These are phyloP conservation scores for Himalopsyche japonica DNA, from an alignment of 2,888 invertebrate species.

Conservation along the genomic window DNA sequence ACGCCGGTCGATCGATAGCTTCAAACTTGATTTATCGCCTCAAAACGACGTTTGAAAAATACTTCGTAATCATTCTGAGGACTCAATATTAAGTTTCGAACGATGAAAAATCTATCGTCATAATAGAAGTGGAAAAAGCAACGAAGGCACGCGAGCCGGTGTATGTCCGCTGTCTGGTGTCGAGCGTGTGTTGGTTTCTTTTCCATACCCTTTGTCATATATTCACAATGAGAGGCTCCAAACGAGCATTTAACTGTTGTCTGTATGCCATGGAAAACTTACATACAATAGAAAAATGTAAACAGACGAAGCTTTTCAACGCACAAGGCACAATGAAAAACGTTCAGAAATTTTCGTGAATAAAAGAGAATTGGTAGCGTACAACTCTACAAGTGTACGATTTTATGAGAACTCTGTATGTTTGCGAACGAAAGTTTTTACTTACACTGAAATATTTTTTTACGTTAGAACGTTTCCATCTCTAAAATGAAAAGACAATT, in stretches of 20 bases:
- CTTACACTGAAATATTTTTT: neutral
- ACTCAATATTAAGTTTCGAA: neutral
- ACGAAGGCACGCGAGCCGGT: neutral
- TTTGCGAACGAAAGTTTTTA: neutral
- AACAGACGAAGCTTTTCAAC: constrained; percentile 18
- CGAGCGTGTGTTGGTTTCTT: neutral
- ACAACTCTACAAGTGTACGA: neutral
- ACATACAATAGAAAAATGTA: constrained; percentile 17
- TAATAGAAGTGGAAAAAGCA: neutral
- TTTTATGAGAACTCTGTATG: neutral
- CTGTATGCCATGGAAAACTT: constrained; percentile 28
- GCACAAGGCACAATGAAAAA: neutral
- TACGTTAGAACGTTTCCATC: neutral
- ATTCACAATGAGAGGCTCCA: constrained; percentile 19
- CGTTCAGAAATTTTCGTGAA: neutral
- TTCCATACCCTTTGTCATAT: neutral
- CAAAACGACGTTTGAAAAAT: neutral
- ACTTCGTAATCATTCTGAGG: neutral
- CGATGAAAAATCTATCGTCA: neutral
- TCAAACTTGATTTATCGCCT: neutral
- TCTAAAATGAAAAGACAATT: neutral
- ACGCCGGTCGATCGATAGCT: neutral
- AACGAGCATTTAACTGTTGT: constrained; percentile 28
- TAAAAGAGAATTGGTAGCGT: neutral
- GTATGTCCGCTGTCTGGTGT: neutral